Evolutionary conservation across 2,888 invertebrate genomes (phyloP), one percentile per base, ranked within the genome.

Genomic region (Altica lythri): DNA sequence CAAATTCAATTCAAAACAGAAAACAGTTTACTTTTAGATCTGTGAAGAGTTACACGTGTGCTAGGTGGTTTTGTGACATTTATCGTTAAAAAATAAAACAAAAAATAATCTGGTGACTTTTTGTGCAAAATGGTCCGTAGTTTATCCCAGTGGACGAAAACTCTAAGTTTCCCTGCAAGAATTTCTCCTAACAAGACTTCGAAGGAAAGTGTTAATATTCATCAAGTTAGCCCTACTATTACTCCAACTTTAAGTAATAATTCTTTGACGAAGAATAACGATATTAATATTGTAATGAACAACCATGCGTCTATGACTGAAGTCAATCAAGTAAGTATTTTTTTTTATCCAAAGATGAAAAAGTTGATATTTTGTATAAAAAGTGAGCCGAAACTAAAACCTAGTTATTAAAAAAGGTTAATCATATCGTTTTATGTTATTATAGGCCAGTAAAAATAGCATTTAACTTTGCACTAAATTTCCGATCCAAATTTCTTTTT

Each of bases 121-220:
- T 38, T 32, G 40, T 40, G 38, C 30, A 65, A 79, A 73, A 92
- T 92, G 92, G 92, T 91, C 78, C 89, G 92, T 68, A 91, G 90
- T 80, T 80, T 92, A 72, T 86, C 90, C 58, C 90, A 91, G 82
- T 92, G 92, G 92, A 92, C 91, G 78, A 92, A 92, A 82, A 92
- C 91, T 67, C 81, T 92, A 74, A 92, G 91, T 82, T 92, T 92
- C 77, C 92, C 92, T 58, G 86, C 91, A 70, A 83, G 92, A 77
- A 82, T 91, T 72, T 90, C 90, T 55, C 90, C 91, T 10, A 89
- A 90, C 75, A 86, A 89, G 71, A 85, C 85, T 50, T 85, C 86
- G 30, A 89, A 89, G 78, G 89, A 89, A 74, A 79, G 80, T 77
- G 83, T 83, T 61, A 79, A 81, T 53, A 83, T 82, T 72, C 80